Percentiles rank a stretch among this genome's conserved stretches.
phyloP scores from a whole-genome alignment of 2,113 vertebrate species.

The Apaloderma vittatum region DNA sequence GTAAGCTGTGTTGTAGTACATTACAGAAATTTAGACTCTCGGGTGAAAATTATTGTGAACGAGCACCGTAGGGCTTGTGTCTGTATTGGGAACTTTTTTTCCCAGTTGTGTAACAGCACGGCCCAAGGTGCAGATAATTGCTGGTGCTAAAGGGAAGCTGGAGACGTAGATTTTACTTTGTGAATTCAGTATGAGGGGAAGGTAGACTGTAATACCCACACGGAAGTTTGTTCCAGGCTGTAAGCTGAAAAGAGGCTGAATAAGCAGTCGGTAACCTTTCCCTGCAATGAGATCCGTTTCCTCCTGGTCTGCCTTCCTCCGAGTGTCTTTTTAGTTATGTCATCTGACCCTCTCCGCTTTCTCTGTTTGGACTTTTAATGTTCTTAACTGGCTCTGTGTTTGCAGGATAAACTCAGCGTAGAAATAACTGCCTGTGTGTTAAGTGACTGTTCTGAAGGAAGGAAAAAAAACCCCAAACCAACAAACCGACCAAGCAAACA shows the following conservation, averaged over 20 bases:
- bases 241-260: neutral
- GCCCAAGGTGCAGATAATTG: neutral
- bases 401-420: neutral
- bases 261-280: neutral
- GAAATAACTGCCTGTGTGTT: neutral
- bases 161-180: neutral
- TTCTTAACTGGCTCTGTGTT: neutral
- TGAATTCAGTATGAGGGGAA: neutral
- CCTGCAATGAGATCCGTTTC: fast-evolving
- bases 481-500: neutral
- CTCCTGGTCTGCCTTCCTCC: neutral
- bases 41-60: fast-evolving
- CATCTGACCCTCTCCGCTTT: neutral
- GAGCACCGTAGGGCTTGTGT: fast-evolving
- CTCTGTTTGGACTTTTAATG: neutral
- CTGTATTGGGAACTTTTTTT: neutral
- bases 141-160: neutral
- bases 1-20: neutral
- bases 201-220: neutral
- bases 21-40: neutral
- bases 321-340: neutral
- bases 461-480: neutral
- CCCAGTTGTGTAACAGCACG: fast-evolving
- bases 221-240: neutral
- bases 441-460: neutral